Conservation (phyloP, 1,140 invertebrate genomes). For the Hypothenemus hampei region DNA sequence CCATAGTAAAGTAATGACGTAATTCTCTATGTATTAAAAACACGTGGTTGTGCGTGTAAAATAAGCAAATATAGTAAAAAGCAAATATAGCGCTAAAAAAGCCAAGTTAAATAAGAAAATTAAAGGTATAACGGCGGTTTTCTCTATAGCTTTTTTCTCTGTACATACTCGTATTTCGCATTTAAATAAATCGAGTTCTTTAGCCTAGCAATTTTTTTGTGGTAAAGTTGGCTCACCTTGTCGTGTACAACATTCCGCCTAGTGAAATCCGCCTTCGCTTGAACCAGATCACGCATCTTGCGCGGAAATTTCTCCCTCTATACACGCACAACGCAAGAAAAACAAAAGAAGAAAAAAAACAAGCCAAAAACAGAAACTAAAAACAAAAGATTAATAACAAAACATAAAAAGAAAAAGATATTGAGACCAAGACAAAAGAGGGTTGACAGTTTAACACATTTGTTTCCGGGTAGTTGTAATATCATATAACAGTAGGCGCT, state of each 20-base stretch:
- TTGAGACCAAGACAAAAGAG: background rate
- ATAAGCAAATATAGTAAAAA: too few species aligned
- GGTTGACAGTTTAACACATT: background rate
- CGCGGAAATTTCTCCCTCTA: slow-evolving; percentile 62
- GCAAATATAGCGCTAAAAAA: too few species aligned
- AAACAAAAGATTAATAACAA: slow-evolving; percentile 8
- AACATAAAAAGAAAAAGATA: background rate
- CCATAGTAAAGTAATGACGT: too few species aligned
- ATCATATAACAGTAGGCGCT: too few species aligned
- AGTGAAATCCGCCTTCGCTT: slow-evolving; percentile 41
- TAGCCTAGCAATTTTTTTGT: background rate
- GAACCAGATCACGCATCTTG: slow-evolving; percentile 67
- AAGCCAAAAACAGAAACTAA: slow-evolving; percentile 26
- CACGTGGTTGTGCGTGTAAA: too few species aligned
- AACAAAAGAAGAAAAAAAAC: slow-evolving; percentile 35
- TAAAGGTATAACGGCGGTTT: too few species aligned
- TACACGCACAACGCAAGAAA: slow-evolving; percentile 42
- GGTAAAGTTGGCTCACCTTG: slow-evolving; percentile 37
- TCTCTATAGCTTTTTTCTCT: too few species aligned
- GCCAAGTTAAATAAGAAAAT: too few species aligned
- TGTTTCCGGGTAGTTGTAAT: too few species aligned
- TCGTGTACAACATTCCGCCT: slow-evolving; percentile 19
- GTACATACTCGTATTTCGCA: too few species aligned
- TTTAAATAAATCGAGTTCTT: too few species aligned
- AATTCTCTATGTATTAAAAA: too few species aligned